These are phyloP conservation scores for Campylorhamphus procurvoides DNA, from an alignment of 2,113 vertebrate species.

Conservation along the genomic window DNA sequence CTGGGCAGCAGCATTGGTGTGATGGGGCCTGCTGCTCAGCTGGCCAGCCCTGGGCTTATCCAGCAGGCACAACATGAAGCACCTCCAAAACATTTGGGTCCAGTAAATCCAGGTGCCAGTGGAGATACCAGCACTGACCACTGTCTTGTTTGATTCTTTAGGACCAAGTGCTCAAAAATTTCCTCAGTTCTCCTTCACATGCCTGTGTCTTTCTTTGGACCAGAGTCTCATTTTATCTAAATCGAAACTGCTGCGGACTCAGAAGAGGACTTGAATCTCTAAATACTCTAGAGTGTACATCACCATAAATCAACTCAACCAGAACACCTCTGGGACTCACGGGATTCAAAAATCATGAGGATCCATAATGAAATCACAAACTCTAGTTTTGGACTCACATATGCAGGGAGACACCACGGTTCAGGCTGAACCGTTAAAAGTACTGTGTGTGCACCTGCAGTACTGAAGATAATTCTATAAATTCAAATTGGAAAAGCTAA, in stretches of 20 bases:
- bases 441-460: not conserved
- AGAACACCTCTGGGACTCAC: not conserved
- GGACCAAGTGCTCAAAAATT: not conserved
- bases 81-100: not conserved
- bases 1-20: not conserved
- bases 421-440: not conserved
- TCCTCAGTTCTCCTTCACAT: not conserved
- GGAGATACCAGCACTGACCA: not conserved
- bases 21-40: not conserved
- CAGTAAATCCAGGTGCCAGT: not conserved
- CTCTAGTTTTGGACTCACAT: not conserved
- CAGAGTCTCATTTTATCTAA: not conserved
- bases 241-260: not conserved
- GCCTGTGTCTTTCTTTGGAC: not conserved
- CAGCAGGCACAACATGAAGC: not conserved
- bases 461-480: not conserved
- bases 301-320: not conserved
- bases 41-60: not conserved
- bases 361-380: not conserved
- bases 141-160: not conserved
- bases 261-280: not conserved
- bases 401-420: not conserved
- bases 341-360: not conserved
- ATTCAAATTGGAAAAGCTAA: not conserved
- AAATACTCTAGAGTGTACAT: not conserved